Evolutionary conservation across 2,888 invertebrate genomes (phyloP).

Genomic region (Drosophila diplacantha): DNA sequence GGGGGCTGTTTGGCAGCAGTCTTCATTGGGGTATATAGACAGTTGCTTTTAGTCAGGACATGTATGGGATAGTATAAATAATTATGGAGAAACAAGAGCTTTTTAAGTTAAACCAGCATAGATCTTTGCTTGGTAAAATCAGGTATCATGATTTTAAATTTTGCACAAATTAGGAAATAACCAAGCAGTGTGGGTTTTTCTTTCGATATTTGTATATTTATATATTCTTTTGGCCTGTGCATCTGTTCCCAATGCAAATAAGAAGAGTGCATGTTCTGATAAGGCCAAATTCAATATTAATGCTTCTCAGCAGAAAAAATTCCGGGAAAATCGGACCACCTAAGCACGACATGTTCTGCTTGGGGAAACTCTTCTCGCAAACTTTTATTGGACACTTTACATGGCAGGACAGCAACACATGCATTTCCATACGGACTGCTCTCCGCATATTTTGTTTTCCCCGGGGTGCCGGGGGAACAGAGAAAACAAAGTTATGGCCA

Average conservation of each 20-base stretch:
- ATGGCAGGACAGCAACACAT: conserved; percentile 35
- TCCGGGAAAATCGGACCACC: conserved; percentile 4
- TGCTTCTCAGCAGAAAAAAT: neutral
- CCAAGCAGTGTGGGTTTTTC: neutral
- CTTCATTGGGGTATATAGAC: conserved; percentile 5
- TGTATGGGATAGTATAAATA: neutral
- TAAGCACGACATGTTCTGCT: conserved; percentile 5
- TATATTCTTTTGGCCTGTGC: no score
- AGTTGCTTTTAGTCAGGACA: neutral
- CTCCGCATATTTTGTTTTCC: conserved; percentile 6
- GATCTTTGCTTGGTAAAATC: neutral
- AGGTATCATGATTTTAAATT: neutral
- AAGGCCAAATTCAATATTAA: conserved; percentile 8
- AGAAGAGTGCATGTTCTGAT: neutral
- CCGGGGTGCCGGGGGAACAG: neutral
- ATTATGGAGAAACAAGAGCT: neutral
- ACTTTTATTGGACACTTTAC: conserved; percentile 61
- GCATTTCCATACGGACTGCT: conserved; percentile 37
- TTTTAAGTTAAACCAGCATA: neutral
- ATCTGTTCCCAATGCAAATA: conserved; percentile 3
- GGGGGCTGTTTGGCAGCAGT: conserved; percentile 18
- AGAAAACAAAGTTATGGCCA: conserved; percentile 17
- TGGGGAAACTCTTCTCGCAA: conserved; percentile 2
- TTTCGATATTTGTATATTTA: neutral
- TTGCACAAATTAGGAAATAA: no score